A percentile compares a stretch with the other conserved stretches of the same genome.
phyloP scores from a whole-genome alignment of 2,113 vertebrate genomes.

The Ammodytes dubius region DNA sequence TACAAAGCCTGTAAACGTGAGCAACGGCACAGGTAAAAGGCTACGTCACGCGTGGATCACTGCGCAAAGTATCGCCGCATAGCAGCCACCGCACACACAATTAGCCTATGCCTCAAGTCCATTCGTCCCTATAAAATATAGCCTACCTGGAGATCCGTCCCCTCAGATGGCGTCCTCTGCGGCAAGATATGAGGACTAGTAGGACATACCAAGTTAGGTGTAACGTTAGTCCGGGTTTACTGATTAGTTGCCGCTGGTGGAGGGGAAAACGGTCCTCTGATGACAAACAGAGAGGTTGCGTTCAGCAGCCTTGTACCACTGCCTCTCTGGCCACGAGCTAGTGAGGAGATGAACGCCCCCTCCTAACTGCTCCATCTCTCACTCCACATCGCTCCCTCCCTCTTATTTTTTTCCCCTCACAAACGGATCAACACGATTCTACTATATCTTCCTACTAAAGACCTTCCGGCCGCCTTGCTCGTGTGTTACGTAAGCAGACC shows the following conservation, averaged over 20 bases:
- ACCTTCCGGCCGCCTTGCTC: conserved; percentile 38
- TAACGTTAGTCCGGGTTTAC: neutral
- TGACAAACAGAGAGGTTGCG: conserved; percentile 23
- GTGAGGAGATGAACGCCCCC: conserved; percentile 69
- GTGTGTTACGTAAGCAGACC: conserved; percentile 65
- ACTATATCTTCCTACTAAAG: conserved; percentile 23
- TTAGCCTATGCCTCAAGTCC: neutral
- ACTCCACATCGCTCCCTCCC: conserved; percentile 53
- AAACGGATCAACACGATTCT: conserved; percentile 66
- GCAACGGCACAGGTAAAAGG: conserved; percentile 44
- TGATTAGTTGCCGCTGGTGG: conserved; percentile 2
- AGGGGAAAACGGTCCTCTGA: conserved; percentile 1
- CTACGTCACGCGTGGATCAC: conserved; percentile 41
- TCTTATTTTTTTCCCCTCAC: conserved; percentile 31
- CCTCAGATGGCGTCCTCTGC: conserved; percentile 66
- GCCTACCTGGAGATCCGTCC: conserved; percentile 68
- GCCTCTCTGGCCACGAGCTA: conserved; percentile 52
- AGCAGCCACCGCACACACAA: conserved; percentile 40
- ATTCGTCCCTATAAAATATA: neutral
- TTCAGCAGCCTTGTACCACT: conserved; percentile 29
- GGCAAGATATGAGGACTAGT: conserved; percentile 25
- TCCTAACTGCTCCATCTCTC: conserved; percentile 62
- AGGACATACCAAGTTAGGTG: conserved; percentile 10
- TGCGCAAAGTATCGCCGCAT: conserved; percentile 69
- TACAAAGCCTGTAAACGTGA: conserved; percentile 1